These are phyloP conservation scores for Augiades crinisus DNA, from an alignment of 2,888 invertebrate species.

Conservation along the genomic window DNA sequence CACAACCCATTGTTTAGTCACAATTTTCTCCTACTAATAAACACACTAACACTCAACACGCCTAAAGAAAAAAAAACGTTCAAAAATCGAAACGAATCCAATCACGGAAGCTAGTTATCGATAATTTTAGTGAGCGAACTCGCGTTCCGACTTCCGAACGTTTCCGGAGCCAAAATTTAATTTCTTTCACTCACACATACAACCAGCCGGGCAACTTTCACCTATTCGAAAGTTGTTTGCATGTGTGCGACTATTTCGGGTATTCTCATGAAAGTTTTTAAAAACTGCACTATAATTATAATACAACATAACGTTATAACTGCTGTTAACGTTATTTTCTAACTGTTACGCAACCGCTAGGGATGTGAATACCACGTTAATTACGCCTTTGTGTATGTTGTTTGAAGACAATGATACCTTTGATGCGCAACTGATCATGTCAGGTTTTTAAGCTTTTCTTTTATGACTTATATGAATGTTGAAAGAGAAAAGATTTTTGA, in stretches of 20 bases:
- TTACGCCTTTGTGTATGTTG: constrained; percentile 22
- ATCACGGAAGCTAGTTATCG: too few species aligned
- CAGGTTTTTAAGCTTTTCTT: constrained; percentile 1
- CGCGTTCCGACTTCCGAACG: constrained; percentile 18
- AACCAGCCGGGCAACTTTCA: constrained; percentile 35
- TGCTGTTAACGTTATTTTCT: constrained; percentile 29
- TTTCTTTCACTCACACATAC: constrained; percentile 20
- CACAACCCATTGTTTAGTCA: too few species aligned
- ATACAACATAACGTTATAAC: constrained; percentile 23
- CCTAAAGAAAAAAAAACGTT: too few species aligned
- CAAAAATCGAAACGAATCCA: too few species aligned
- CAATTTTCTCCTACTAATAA: too few species aligned
- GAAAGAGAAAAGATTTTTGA: constrained; percentile 16
- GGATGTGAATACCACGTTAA: constrained; percentile 22
- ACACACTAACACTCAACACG: too few species aligned
- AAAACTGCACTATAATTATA: constrained; percentile 23
- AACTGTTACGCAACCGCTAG: constrained; percentile 25
- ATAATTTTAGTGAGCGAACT: too few species aligned
- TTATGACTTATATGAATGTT: background rate
- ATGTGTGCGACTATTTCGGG: constrained; percentile 40
- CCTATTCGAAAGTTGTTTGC: constrained; percentile 44
- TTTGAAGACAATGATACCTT: constrained; percentile 18
- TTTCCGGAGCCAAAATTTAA: constrained; percentile 26
- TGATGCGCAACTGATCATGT: background rate
- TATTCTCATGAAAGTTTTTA: constrained; percentile 31